phyloP scores from a whole-genome alignment of 2,113 vertebrate species.

The Abramis brama region DNA sequence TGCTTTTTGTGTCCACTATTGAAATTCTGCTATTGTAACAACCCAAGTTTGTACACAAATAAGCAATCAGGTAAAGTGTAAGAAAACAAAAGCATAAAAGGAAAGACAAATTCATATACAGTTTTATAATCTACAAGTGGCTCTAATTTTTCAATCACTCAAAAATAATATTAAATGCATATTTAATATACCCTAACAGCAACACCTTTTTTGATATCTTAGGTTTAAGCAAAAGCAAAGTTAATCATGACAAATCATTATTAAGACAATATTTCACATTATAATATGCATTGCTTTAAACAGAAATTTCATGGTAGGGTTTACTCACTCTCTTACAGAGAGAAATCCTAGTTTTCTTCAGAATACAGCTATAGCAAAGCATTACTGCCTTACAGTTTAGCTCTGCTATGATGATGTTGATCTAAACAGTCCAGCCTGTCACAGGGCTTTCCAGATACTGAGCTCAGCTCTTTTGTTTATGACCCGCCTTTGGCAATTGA shows the following conservation, averaged over 20 bases:
- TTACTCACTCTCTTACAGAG: constrained; percentile 4
- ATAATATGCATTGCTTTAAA: not conserved
- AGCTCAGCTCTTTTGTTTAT: constrained; percentile 43
- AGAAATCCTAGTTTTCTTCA: constrained; percentile 16
- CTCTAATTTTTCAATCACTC: not conserved
- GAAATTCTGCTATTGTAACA: not conserved
- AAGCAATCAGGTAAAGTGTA: not conserved
- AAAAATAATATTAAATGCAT: not conserved
- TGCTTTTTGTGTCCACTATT: not conserved
- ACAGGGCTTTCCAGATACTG: constrained; percentile 24
- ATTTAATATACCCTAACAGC: not conserved
- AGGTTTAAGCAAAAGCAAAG: not conserved
- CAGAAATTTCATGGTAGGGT: not conserved
- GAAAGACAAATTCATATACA: not conserved
- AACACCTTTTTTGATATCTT: not conserved
- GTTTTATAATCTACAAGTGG: not conserved
- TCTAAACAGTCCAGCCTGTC: not conserved
- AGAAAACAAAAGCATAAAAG: not conserved
- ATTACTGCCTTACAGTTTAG: not conserved
- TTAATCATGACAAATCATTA: not conserved
- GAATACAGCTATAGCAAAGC: not conserved
- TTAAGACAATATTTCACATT: not conserved
- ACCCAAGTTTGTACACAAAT: not conserved
- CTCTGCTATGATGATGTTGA: not conserved
- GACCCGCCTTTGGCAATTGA: constrained; percentile 15